Evolutionary conservation across 2,888 invertebrate genomes (phyloP).

Genomic region (Noctua comes): DNA sequence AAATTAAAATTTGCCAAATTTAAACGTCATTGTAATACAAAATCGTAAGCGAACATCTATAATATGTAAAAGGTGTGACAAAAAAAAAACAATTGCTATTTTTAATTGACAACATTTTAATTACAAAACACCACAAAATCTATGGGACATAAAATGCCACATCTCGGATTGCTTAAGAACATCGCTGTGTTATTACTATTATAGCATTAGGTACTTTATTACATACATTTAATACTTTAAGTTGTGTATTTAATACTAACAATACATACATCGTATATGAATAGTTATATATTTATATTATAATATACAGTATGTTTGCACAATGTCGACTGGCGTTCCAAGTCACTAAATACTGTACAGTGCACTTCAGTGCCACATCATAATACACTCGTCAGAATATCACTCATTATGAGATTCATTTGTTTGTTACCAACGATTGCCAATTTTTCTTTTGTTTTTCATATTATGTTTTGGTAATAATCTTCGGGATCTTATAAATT

Average conservation of each 20-base stretch:
- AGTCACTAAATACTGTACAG: conserved; percentile 59
- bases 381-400: conserved; percentile 39
- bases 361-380: conserved; percentile 56
- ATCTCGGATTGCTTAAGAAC: conserved; percentile 88
- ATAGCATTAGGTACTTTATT: conserved; percentile 84
- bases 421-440: conserved; percentile 22
- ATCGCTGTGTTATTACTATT: conserved; percentile 81
- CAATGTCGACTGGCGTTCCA: conserved; percentile 64
- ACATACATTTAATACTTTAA: conserved; percentile 85
- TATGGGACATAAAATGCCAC: conserved; percentile 87
- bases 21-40: conserved; percentile 59
- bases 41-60: conserved; percentile 48
- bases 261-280: conserved; percentile 84
- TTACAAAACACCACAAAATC: conserved; percentile 90
- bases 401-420: conserved; percentile 40
- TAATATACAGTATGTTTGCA: conserved; percentile 81
- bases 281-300: conserved; percentile 82
- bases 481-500: neutral
- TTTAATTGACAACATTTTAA: conserved; percentile 90
- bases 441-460: conserved; percentile 17
- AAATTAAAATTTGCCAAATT: conserved; percentile 66
- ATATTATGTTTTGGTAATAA: neutral
- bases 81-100: conserved; percentile 72
- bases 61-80: conserved; percentile 53
- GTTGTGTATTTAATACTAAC: conserved; percentile 87